Evolutionary conservation across 2,797 vertebrate species (phyloP).

Genomic region (Enteromius viviparus): DNA sequence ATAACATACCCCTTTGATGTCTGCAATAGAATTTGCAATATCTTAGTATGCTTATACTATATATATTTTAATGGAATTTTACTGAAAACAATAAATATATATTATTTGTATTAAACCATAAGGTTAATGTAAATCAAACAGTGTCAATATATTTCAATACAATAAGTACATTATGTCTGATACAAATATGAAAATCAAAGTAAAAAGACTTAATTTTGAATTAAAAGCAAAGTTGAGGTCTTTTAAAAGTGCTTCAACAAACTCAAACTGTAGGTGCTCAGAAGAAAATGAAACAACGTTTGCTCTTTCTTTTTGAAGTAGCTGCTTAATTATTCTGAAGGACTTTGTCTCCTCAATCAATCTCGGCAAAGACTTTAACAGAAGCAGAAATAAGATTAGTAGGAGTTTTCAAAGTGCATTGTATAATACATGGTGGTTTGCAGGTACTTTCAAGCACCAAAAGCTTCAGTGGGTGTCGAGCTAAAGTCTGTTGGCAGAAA

Average conservation of each 20-base stretch:
- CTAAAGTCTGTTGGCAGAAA: slow-evolving; percentile 16
- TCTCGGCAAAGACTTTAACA: slow-evolving; percentile 14
- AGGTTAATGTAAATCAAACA: background rate
- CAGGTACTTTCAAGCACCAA: slow-evolving; percentile 27
- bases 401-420: slow-evolving; percentile 1
- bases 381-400: slow-evolving; percentile 32
- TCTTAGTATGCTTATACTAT: background rate
- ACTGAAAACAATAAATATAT: background rate
- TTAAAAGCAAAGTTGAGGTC: background rate
- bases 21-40: background rate
- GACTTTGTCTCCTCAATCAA: slow-evolving; percentile 37
- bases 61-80: background rate
- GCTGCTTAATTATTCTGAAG: slow-evolving; percentile 36
- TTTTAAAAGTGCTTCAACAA: background rate
- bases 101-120: background rate
- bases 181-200: background rate
- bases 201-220: background rate
- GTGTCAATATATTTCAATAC: background rate
- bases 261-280: background rate
- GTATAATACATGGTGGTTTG: slow-evolving; percentile 29
- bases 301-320: slow-evolving; percentile 34
- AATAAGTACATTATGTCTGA: background rate
- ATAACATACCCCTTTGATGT: background rate
- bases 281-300: slow-evolving; percentile 11
- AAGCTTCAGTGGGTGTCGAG: slow-evolving; percentile 16